Conservation (phyloP, 2,113 vertebrate species). For the Phyllostomus discolor region DNA sequence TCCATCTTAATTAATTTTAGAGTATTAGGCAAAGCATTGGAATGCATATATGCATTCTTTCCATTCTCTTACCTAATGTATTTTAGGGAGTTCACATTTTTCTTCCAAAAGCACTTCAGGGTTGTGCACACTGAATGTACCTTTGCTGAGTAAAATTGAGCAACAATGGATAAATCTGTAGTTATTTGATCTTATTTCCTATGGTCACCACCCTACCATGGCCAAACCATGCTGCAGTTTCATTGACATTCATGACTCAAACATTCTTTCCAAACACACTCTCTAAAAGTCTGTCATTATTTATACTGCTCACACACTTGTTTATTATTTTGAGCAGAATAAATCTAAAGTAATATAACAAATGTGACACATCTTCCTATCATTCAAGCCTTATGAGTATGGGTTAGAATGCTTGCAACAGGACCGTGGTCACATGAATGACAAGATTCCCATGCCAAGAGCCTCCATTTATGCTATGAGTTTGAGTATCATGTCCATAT, state of each 20-base stretch:
- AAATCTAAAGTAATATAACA: background rate
- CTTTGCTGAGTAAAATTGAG: background rate
- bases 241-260: background rate
- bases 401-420: background rate
- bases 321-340: background rate
- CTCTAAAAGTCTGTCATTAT: background rate
- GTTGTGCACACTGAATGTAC: background rate
- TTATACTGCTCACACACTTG: background rate
- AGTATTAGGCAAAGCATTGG: background rate
- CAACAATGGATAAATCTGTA: background rate
- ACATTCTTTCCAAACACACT: background rate
- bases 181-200: background rate
- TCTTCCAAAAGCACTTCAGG: background rate
- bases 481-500: background rate
- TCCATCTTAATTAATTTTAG: conserved; percentile 5
- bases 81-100: background rate
- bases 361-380: background rate
- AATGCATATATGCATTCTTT: background rate
- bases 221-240: background rate
- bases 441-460: background rate
- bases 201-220: background rate
- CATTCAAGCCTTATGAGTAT: background rate
- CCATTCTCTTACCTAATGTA: background rate
- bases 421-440: background rate
- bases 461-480: background rate